phyloP scores from a whole-genome alignment of 2,797 vertebrate species.

The Sebastes vulpes region DNA sequence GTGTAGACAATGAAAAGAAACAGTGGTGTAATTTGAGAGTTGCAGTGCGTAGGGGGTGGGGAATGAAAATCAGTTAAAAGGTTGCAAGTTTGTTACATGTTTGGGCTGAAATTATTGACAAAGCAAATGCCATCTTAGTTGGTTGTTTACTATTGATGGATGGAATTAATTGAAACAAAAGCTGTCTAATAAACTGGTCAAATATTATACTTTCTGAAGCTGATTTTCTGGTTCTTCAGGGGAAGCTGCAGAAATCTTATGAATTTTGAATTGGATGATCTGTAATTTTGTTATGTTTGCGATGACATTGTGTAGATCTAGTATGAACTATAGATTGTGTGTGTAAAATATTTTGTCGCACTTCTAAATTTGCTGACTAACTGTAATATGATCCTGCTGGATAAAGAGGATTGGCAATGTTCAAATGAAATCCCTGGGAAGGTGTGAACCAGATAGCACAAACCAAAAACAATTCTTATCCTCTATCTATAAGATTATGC shows the following conservation, averaged over 20 bases:
- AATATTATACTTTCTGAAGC: neutral
- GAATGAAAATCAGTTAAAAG: constrained; percentile 61
- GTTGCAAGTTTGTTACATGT: constrained; percentile 32
- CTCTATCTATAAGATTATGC: no score
- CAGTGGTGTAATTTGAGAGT: constrained; percentile 60
- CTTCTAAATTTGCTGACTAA: neutral
- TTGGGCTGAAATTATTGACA: constrained; percentile 42
- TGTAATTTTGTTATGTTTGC: neutral
- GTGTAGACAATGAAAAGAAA: constrained; percentile 66
- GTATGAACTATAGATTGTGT: neutral
- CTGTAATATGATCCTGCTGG: neutral
- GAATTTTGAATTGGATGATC: neutral
- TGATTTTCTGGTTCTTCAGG: neutral
- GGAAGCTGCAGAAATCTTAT: constrained; percentile 26
- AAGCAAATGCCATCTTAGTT: constrained; percentile 30
- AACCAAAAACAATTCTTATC: neutral
- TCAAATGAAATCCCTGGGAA: neutral
- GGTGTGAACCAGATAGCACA: neutral
- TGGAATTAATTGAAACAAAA: constrained; percentile 11
- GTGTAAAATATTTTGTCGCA: neutral
- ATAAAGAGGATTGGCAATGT: neutral
- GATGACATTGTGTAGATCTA: neutral
- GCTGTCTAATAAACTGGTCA: neutral
- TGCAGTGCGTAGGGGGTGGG: constrained; percentile 20
- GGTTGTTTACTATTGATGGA: constrained; percentile 16